Conservation (phyloP, 2,888 invertebrate genomes). For the Lapara coniferarum region DNA sequence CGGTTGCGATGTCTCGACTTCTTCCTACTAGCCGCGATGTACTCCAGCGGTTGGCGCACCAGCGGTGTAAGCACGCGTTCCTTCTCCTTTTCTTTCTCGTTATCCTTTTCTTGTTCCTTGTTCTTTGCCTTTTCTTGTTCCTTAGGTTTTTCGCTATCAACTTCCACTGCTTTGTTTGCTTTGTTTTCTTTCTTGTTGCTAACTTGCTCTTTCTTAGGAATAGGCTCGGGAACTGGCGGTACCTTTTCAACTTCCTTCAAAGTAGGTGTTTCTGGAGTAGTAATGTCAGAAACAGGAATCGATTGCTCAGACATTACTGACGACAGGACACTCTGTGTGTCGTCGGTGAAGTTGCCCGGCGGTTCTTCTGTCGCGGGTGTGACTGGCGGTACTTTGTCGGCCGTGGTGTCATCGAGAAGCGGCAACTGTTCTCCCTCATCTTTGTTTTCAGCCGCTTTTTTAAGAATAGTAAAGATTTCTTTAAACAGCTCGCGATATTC, state of each 20-base stretch:
- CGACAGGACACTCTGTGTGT: conserved; percentile 89
- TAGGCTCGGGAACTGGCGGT: conserved; percentile 55
- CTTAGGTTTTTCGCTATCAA: conserved; percentile 58
- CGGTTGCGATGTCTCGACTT: conserved; percentile 87
- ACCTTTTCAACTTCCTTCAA: conserved; percentile 82
- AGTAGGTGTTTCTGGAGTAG: conserved; percentile 79
- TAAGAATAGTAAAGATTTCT: conserved; percentile 92
- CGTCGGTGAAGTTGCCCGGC: conserved; percentile 87
- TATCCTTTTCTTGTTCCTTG: conserved; percentile 51
- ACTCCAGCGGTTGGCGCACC: conserved; percentile 89
- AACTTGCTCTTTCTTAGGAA: conserved; percentile 64
- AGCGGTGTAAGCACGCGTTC: conserved; percentile 85
- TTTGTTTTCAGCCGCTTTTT: conserved; percentile 92
- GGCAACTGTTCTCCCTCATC: conserved; percentile 91
- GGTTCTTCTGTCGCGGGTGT: conserved; percentile 87
- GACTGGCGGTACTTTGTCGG: conserved; percentile 86
- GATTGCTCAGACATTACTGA: conserved; percentile 90
- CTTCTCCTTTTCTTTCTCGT: conserved; percentile 61
- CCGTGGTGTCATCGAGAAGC: conserved; percentile 85
- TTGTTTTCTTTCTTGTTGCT: conserved; percentile 59
- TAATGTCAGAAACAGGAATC: conserved; percentile 87
- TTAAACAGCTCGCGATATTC: conserved; percentile 92
- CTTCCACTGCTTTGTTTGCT: conserved; percentile 61
- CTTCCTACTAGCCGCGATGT: conserved; percentile 88
- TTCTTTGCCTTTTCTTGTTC: conserved; percentile 52